Percentiles rank a stretch among this genome's conserved stretches.
These are phyloP conservation scores for Troides helena DNA, from an alignment of 2,888 invertebrate species.

Conservation along the genomic window DNA sequence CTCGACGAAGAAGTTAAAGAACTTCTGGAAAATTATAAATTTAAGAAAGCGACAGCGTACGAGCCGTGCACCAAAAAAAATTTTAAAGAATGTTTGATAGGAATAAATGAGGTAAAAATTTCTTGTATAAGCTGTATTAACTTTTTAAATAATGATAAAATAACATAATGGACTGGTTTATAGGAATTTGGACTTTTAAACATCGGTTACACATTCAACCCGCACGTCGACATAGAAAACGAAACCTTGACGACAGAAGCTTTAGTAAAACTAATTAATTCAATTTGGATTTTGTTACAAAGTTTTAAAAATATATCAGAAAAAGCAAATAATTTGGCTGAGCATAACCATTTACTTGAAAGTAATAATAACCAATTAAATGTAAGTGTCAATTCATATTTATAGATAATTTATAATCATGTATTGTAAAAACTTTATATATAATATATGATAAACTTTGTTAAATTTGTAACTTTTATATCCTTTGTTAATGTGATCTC, in stretches of 20 bases:
- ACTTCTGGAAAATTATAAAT: conserved; percentile 65
- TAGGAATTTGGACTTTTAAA: conserved; percentile 69
- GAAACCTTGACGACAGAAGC: conserved; percentile 51
- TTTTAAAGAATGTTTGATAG: conserved; percentile 67
- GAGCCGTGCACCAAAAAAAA: conserved; percentile 68
- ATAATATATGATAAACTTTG: no score
- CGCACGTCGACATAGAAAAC: conserved; percentile 56
- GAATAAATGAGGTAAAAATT: conserved; percentile 59
- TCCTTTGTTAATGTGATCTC: neutral
- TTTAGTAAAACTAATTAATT: conserved; percentile 64
- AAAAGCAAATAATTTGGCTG: conserved; percentile 54
- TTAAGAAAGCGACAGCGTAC: conserved; percentile 63
- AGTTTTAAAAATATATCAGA: conserved; percentile 56
- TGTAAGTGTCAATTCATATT: conserved; percentile 46
- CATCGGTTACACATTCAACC: conserved; percentile 66
- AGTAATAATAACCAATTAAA: conserved; percentile 65
- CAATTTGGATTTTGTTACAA: conserved; percentile 62
- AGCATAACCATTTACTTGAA: conserved; percentile 63
- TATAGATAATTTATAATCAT: neutral
- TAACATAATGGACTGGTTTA: conserved; percentile 9
- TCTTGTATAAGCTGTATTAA: neutral
- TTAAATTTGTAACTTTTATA: no score
- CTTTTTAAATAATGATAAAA: neutral
- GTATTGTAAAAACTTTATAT: no score
- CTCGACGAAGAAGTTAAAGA: conserved; percentile 73